Conservation (phyloP, 2,113 vertebrate genomes). For the Gopherus evgoodei region DNA sequence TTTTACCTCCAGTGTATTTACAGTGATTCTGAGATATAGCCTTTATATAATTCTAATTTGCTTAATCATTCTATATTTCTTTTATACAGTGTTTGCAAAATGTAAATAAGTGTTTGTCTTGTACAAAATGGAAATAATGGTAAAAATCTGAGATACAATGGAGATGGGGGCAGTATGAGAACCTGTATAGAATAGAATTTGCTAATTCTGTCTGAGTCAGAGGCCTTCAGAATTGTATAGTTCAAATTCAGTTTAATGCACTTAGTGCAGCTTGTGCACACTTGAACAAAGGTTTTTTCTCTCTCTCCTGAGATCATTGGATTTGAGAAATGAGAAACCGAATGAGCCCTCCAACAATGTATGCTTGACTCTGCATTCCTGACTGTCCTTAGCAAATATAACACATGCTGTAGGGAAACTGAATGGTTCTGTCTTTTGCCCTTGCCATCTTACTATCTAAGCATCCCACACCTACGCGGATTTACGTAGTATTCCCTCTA, state of each 20-base stretch:
- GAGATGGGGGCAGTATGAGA: not conserved
- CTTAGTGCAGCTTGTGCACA: fast-evolving
- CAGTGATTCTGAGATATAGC: too few relatives aligned
- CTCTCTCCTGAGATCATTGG: not conserved
- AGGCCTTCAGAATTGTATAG: not conserved
- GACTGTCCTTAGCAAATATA: not conserved
- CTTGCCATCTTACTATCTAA: not conserved
- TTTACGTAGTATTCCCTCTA: not conserved
- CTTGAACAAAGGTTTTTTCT: not conserved
- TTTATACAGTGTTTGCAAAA: too few relatives aligned
- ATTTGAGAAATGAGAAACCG: not conserved
- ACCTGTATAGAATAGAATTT: fast-evolving
- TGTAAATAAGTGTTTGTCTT: too few relatives aligned
- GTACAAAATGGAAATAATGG: not conserved
- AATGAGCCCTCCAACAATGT: not conserved
- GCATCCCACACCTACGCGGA: not conserved
- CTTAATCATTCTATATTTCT: too few relatives aligned
- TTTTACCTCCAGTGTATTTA: too few relatives aligned
- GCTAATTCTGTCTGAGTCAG: not conserved
- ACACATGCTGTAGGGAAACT: not conserved
- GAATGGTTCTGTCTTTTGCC: not conserved
- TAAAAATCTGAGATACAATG: not conserved
- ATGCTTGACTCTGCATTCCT: not conserved
- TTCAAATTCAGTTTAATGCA: not conserved
- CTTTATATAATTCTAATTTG: too few relatives aligned